A percentile compares a stretch with the other conserved stretches of the same genome.
These are phyloP conservation scores for Miltochrista miniata DNA, from an alignment of 2,888 invertebrate genomes.

Conservation along the genomic window DNA sequence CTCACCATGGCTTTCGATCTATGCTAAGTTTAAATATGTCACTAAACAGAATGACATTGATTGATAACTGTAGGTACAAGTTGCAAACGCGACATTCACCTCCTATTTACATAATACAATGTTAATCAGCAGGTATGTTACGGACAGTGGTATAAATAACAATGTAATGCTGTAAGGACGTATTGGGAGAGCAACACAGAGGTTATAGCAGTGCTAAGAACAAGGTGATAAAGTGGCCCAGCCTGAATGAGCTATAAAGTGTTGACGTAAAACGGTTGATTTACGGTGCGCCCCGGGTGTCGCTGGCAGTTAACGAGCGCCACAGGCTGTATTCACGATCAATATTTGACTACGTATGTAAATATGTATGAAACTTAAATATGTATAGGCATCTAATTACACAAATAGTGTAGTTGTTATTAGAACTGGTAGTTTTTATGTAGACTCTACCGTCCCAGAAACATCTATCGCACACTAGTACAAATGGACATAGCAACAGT, in stretches of 20 bases:
- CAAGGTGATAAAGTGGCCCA: slow-evolving; percentile 56
- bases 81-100: too few relatives aligned
- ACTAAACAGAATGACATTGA: slow-evolving; percentile 21
- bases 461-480: background rate
- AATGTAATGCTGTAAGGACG: slow-evolving; percentile 3
- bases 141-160: slow-evolving; percentile 16
- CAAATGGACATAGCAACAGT: too few relatives aligned
- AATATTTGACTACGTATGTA: slow-evolving; percentile 25
- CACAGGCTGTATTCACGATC: slow-evolving; percentile 25
- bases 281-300: slow-evolving; percentile 50
- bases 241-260: slow-evolving; percentile 60
- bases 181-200: slow-evolving; percentile 26
- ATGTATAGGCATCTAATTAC: slow-evolving; percentile 19
- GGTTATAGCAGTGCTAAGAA: slow-evolving; percentile 44
- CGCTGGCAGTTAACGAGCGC: slow-evolving; percentile 47
- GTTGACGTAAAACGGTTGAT: slow-evolving; percentile 57
- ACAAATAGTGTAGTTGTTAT: slow-evolving; percentile 24
- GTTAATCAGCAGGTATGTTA: slow-evolving; percentile 21
- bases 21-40: slow-evolving; percentile 7
- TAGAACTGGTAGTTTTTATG: slow-evolving; percentile 15
- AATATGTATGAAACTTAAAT: slow-evolving; percentile 6
- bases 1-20: too few relatives aligned
- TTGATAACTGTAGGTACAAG: too few relatives aligned
- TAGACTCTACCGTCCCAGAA: slow-evolving; percentile 29
- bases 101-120: slow-evolving; percentile 16